Evolutionary conservation across 2,888 invertebrate genomes (phyloP), one percentile per base, ranked within the genome.

Genomic region (Catocala fraxini): DNA sequence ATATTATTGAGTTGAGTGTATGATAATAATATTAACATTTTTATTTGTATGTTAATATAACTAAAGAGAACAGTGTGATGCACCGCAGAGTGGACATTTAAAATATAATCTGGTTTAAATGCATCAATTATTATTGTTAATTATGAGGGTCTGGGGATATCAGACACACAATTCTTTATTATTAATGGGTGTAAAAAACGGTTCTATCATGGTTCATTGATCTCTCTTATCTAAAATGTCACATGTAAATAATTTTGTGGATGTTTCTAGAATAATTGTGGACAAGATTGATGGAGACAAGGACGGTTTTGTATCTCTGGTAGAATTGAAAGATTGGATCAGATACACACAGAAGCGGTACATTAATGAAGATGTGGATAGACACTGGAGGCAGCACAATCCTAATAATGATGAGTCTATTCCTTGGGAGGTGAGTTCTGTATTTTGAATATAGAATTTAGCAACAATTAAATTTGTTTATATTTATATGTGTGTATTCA

Each of bases 321-420:
- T 97, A 57, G 99, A 99, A 89, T 93, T 99, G 33, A 98, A 98
- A 88, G 97, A 98, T 75, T 99, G 99, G 99, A 99, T 99, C 81
- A 96, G 97, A 71, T 98, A 97, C 88, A 99, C 99, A 0, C 99
- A 99, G 91, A 97, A 96, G 79, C 95, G 98, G 58, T 99, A 99
- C 87, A 97, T 99, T 45, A 95, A 96, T 51, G 98, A 98, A 79
- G 99, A 99, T 89, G 98, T 99, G 0, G 97, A 98, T 35, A 95
- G 98, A 6, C 98, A 99, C 84, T 99, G 99, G 99, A 96, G 95
- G 73, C 97, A 98, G 70, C 98, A 99, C 82, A 98, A 98, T 85
- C 96, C 97, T 0, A 96, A 97, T 10, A 95, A 96, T 63, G 96
- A 96, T 48, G 96, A 96, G 0, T 95, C 95, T 59, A 94, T 99